Evolutionary conservation across 2,888 invertebrate species (phyloP).

Genomic region (Drosophila neotestacea): DNA sequence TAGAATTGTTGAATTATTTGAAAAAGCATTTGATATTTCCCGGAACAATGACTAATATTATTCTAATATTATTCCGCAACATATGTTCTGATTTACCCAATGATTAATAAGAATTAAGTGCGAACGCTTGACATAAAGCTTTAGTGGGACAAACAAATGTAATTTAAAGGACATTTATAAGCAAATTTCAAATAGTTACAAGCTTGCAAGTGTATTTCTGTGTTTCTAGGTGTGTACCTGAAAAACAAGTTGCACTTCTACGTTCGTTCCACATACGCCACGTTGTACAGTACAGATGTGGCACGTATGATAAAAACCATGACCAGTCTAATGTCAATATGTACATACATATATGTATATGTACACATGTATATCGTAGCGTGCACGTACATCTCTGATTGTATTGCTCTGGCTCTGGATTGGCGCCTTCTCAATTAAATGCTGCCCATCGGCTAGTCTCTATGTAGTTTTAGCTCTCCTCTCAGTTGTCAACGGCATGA

Average conservation of each 20-base stretch:
- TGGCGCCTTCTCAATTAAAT: slow-evolving; percentile 47
- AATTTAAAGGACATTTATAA: slow-evolving; percentile 15
- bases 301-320: slow-evolving; percentile 40
- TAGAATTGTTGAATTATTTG: slow-evolving; percentile 27
- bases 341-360: neutral
- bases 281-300: slow-evolving; percentile 29
- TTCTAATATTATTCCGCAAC: slow-evolving; percentile 2
- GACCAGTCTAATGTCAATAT: slow-evolving; percentile 48
- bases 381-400: slow-evolving; percentile 14
- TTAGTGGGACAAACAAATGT: slow-evolving; percentile 9
- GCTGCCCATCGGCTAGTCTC: slow-evolving; percentile 15
- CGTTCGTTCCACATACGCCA: slow-evolving; percentile 37
- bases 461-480: slow-evolving; percentile 1
- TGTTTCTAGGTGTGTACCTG: slow-evolving; percentile 18
- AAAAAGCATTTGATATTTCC: slow-evolving; percentile 24
- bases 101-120: neutral
- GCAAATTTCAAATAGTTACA: neutral
- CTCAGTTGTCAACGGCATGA: slow-evolving; percentile 42
- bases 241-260: slow-evolving; percentile 41
- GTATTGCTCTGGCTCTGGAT: slow-evolving; percentile 23
- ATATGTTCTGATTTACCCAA: slow-evolving; percentile 12
- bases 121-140: slow-evolving; percentile 18
- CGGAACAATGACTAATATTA: slow-evolving; percentile 19
- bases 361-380: neutral
- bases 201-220: neutral